Conservation (phyloP, 2,888 invertebrate genomes). For the Lasioglossum leucozonium region DNA sequence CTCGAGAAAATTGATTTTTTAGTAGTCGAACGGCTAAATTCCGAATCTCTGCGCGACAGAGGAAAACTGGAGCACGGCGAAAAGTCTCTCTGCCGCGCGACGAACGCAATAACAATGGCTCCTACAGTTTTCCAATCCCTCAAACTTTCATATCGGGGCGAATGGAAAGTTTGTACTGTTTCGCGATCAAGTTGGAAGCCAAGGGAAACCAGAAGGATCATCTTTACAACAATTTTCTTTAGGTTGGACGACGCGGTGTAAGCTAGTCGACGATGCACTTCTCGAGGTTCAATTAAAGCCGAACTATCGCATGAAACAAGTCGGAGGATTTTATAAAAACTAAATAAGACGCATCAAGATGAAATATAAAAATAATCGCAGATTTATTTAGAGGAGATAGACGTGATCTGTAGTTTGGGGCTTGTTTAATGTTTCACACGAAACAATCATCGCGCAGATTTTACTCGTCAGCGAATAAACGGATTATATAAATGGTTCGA, state of each 20-base stretch:
- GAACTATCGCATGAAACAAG: not conserved
- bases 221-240: not conserved
- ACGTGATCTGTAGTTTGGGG: too few relatives aligned
- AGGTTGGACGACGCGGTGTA: not conserved
- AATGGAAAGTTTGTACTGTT: not conserved
- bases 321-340: too few relatives aligned
- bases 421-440: not conserved
- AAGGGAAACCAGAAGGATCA: not conserved
- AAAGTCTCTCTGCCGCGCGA: not conserved
- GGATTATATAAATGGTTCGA: not conserved
- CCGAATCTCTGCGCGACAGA: not conserved
- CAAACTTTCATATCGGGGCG: not conserved
- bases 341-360: too few relatives aligned
- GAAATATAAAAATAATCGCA: too few relatives aligned
- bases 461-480: not conserved
- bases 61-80: not conserved
- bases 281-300: not conserved
- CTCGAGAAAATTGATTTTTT: not conserved
- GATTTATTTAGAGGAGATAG: too few relatives aligned
- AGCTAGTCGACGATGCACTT: not conserved
- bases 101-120: constrained; percentile 1
- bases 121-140: constrained; percentile 8
- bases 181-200: not conserved
- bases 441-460: not conserved
- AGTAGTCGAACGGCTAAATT: not conserved